Evolutionary conservation across 2,888 invertebrate genomes (phyloP), one percentile per base, ranked within the genome.

Genomic region (Eupeodes latifasciatus): DNA sequence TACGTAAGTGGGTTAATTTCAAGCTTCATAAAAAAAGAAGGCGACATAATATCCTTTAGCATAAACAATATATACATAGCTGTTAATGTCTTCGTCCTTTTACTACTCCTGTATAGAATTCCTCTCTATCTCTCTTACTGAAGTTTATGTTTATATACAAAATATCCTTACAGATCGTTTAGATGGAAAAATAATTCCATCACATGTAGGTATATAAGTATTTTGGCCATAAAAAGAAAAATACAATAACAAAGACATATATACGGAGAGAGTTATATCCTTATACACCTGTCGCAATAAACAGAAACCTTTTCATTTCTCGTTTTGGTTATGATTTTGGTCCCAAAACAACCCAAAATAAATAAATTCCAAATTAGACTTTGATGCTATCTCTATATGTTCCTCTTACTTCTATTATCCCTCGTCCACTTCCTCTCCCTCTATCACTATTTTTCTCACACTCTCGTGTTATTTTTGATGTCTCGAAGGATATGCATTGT

Each of bases 311-410:
- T 59, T 72, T 4, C 72, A 47, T 40, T 40, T 40, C 40, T 40
- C 40, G 40, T 40, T 40, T 40, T 40, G 40, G 40, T 40, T 40
- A 40, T 57, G 19, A 59, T 72, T 27, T 59, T 40, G 12, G n/a
- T 71, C 71, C 72, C 47, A 47, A 69, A 71, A 55, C 36, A 83
- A 47, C 74, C 69, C 75, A 57, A 55, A 80, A 78, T 62, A 79
- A 67, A 75, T 76, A 76, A 67, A 69, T 78, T 79, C 62, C 57
- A 86, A 86, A 86, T 82, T 62, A 75, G 77, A 62, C 57, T 83
- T 77, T 87, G 83, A 87, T 79, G 78, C 51, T 82, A 0, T 67
- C 49, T 55, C 71, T 62, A 5, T 47, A 16, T 44, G 12, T 27
- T 12, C 12, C 0, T 10, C 27, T 57, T 3, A 47, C 27, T 57